phyloP scores from a whole-genome alignment of 2,113 vertebrate genomes.

The Nothoprocta pentlandii region DNA sequence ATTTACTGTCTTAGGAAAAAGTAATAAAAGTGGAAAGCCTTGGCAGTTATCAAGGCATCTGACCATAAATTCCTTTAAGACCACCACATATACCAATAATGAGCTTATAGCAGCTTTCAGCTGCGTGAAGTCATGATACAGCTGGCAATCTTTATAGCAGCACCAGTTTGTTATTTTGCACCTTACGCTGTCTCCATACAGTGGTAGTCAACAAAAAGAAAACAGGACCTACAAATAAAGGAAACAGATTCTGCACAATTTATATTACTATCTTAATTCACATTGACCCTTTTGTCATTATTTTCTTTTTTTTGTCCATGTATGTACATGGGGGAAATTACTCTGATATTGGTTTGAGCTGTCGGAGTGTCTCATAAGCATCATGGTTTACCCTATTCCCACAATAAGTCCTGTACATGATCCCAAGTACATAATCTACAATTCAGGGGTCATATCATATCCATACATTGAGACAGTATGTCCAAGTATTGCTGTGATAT shows the following conservation, averaged over 20 bases:
- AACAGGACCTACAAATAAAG: not conserved
- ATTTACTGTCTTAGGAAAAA: conserved; percentile 13
- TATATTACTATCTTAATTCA: not conserved
- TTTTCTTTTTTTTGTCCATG: no score
- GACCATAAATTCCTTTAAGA: not conserved
- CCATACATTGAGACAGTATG: not conserved
- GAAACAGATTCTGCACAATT: not conserved
- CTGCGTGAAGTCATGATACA: not conserved
- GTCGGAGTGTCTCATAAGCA: not conserved
- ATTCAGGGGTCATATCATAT: not conserved
- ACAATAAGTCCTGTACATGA: not conserved
- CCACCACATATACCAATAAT: not conserved
- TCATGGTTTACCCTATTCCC: not conserved
- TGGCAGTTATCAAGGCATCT: not conserved
- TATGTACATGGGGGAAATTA: not conserved
- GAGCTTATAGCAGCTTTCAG: not conserved
- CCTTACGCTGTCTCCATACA: not conserved
- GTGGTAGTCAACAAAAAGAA: not conserved
- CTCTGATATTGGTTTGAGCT: not conserved
- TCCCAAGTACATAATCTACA: not conserved
- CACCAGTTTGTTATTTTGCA: not conserved
- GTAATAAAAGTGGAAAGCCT: conserved; percentile 21
- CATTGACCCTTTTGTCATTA: not conserved
- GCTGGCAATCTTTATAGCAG: not conserved
- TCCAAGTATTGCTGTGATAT: not conserved